A percentile compares a stretch with the other conserved stretches of the same genome.
Conservation (phyloP, 2,888 invertebrate genomes). For the Drosophila helvetica region DNA sequence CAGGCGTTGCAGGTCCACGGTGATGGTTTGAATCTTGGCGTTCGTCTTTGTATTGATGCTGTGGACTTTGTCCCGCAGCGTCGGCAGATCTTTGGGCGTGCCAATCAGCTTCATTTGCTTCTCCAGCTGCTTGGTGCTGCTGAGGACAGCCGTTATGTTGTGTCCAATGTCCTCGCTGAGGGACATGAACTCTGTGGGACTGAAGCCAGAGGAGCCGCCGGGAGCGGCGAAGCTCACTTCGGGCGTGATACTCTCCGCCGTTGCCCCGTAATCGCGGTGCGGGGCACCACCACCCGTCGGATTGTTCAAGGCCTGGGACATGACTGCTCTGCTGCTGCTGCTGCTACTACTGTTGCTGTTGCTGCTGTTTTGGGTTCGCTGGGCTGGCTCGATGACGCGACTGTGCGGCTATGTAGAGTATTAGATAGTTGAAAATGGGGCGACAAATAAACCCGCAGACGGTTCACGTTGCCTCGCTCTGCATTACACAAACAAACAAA, state of each 20-base stretch:
- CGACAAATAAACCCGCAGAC: constrained; percentile 38
- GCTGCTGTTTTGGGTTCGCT: constrained; percentile 4
- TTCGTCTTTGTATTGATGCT: constrained; percentile 90
- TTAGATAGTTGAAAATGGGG: constrained; percentile 39
- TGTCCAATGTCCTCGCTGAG: constrained; percentile 92
- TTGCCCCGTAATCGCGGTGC: constrained; percentile 82
- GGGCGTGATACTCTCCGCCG: constrained; percentile 83
- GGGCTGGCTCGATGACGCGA: constrained; percentile 41
- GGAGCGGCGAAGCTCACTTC: constrained; percentile 86
- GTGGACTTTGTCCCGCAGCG: constrained; percentile 88
- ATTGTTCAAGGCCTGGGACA: constrained; percentile 77
- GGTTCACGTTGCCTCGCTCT: constrained; percentile 20
- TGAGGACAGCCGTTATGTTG: constrained; percentile 91
- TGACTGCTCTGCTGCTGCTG: constrained; percentile 21
- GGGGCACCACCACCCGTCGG: constrained; percentile 56
- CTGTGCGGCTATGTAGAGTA: constrained; percentile 53
- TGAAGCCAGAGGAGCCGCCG: constrained; percentile 85
- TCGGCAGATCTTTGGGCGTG: constrained; percentile 89
- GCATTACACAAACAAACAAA: constrained; percentile 59
- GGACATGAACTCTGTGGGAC: constrained; percentile 90
- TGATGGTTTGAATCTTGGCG: constrained; percentile 89
- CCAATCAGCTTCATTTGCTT: constrained; percentile 90
- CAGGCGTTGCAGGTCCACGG: constrained; percentile 89
- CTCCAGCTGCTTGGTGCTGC: constrained; percentile 89
- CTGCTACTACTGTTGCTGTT: constrained; percentile 7